Conservation (phyloP, 2,113 vertebrate species). For the Larimichthys polyactis region DNA sequence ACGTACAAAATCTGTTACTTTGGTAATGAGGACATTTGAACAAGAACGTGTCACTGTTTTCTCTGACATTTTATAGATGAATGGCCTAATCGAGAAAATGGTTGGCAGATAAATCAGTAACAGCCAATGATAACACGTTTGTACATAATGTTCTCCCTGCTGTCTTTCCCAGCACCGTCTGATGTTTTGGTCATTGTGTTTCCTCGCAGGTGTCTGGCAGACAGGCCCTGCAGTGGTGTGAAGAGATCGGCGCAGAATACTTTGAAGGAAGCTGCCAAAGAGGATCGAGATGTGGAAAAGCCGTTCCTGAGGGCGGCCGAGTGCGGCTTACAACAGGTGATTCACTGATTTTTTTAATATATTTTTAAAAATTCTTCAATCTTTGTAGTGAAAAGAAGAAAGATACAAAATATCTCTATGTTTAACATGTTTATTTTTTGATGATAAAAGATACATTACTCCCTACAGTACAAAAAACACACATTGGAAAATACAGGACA, state of each 20-base stretch:
- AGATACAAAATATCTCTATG: constrained; percentile 41
- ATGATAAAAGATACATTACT: constrained; percentile 86
- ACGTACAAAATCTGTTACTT: too few relatives aligned
- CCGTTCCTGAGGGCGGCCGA: constrained; percentile 64
- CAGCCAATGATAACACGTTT: background rate
- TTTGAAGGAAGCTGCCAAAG: constrained; percentile 78
- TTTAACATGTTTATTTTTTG: constrained; percentile 85
- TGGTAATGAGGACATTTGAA: too few relatives aligned
- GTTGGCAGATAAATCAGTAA: too few relatives aligned
- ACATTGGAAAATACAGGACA: constrained; percentile 83
- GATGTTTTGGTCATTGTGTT: background rate
- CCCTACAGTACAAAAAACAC: constrained; percentile 85
- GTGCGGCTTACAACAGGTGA: constrained; percentile 63
- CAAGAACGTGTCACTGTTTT: too few relatives aligned
- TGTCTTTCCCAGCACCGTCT: background rate
- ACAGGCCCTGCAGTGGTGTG: constrained; percentile 65
- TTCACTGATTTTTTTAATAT: rapidly evolving
- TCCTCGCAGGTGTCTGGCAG: constrained; percentile 60
- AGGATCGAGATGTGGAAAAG: constrained; percentile 56
- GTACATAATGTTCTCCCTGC: background rate
- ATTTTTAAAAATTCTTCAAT: too few relatives aligned
- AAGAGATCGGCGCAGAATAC: constrained; percentile 63
- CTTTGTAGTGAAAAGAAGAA: background rate
- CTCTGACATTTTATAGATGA: too few relatives aligned
- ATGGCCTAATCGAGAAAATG: too few relatives aligned